phyloP scores from a whole-genome alignment of 2,888 invertebrate species.

The Ariolimax columbianus region DNA sequence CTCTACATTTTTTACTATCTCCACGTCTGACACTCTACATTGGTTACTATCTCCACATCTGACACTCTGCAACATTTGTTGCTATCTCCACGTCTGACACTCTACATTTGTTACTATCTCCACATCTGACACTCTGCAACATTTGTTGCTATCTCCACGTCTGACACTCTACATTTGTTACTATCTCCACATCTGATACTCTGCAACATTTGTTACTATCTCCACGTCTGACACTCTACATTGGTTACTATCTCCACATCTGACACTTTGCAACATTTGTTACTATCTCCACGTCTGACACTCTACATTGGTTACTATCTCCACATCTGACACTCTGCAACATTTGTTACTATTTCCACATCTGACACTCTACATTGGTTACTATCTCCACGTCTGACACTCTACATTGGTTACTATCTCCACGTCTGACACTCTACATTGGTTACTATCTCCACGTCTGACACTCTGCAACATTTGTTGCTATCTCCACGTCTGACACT shows the following conservation, averaged over 20 bases:
- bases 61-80: neutral
- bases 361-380: too few species aligned
- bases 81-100: slow-evolving; percentile 60
- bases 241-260: slow-evolving; percentile 44
- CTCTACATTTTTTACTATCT: slow-evolving; percentile 60
- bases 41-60: too few species aligned
- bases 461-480: neutral
- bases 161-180: slow-evolving; percentile 68
- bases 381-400: slow-evolving; percentile 60
- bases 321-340: neutral
- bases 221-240: slow-evolving; percentile 65
- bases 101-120: slow-evolving; percentile 58
- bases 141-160: slow-evolving; percentile 22
- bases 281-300: slow-evolving; percentile 58
- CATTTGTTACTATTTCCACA: too few species aligned
- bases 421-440: neutral
- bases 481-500: slow-evolving; percentile 60
- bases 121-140: neutral
- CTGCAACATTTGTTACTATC: neutral
- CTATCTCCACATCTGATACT: neutral
- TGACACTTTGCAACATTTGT: neutral
- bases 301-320: slow-evolving; percentile 60
- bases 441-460: too few species aligned
- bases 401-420: slow-evolving; percentile 58
- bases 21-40: neutral